Base-by-base conservation (phyloP, 2,797 vertebrate genomes). In the Poecilia picta region DNA sequence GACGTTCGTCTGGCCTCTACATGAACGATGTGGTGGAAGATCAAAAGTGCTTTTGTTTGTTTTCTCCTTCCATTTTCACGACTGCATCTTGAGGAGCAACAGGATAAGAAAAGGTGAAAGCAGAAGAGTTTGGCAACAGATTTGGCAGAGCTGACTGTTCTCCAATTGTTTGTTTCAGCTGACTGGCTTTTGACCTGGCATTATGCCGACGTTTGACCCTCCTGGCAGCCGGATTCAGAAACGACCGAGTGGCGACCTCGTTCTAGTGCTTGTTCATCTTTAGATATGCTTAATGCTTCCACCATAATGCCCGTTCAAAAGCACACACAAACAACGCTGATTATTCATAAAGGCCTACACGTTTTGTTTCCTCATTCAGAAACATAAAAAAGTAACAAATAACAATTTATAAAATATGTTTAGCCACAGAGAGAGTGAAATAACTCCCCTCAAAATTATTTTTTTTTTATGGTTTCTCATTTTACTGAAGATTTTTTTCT, bases 101-200 rank as follows among this genome's bases (percentile, higher is more conserved):
- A 70, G 89, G 81, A 90, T 62, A 72, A 84, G 53, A 80, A 20
- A 75, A 83, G 78, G 77, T 75, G 78, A 90, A 83, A 87, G 85
- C 86, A 75, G 83, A 88, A 88, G 6, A 88, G 96, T 92, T 96
- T 97, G 96, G 97, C 96, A 96, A 97, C 85, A 78, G 95, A 94
- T 96, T 97, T 97, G 97, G 97, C 97, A 97, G 95, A 96, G 75
- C 91, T 89, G 92, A 95, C 94, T 89, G 71, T 81, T 87, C 82
- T 83, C 85, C 84, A 77, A 81, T 49, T 49, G 73, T 77, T 79
- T 55, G 70, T 83, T 81, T 85, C 73, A 83, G 76, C 31, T 33
- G 78, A 83, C 53, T 28, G 83, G 80, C 79, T 85, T 79, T 75
- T 79, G 81, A 86, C 57, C 83, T 15, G 80, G 84, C 85, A 75